Evolutionary conservation across 2,797 vertebrate genomes (phyloP).

Genomic region (Pseudochirops corinnae): DNA sequence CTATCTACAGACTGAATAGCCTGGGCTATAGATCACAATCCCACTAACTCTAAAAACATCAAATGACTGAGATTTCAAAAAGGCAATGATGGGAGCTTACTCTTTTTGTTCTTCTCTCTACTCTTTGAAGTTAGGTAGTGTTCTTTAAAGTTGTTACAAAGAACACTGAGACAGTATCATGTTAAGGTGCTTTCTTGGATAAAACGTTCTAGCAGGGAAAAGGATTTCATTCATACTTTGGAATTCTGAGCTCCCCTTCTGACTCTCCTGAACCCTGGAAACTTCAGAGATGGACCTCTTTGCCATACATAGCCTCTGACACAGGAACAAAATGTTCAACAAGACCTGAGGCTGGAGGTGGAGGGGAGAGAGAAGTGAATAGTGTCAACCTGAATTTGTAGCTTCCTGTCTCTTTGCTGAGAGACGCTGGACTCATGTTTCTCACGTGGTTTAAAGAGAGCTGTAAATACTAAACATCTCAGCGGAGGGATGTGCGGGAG

Average conservation of each 20-base stretch:
- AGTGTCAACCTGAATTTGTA: conserved; percentile 60
- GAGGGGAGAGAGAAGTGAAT: conserved; percentile 46
- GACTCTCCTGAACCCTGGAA: neutral
- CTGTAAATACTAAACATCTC: conserved; percentile 50
- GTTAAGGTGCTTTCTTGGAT: conserved; percentile 42
- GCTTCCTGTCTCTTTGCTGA: conserved; percentile 60
- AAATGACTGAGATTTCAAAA: neutral
- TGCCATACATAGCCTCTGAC: neutral
- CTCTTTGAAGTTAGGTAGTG: conserved; percentile 50
- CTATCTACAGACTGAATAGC: neutral
- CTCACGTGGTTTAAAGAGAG: conserved; percentile 12
- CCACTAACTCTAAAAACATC: neutral
- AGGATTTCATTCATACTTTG: neutral
- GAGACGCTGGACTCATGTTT: conserved; percentile 17
- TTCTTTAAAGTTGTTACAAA: conserved; percentile 20
- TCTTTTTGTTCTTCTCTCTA: conserved; percentile 6
- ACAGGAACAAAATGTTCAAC: neutral
- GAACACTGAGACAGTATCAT: conserved; percentile 39
- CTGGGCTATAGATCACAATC: neutral
- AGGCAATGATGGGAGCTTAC: neutral
- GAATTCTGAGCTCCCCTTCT: neutral
- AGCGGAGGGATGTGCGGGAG: neutral
- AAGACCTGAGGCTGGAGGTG: conserved; percentile 12
- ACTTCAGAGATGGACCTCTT: neutral
- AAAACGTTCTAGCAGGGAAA: conserved; percentile 56